Evolutionary conservation across 2,888 invertebrate species (phyloP).

Genomic region (Acanthacorydalis orientalis): DNA sequence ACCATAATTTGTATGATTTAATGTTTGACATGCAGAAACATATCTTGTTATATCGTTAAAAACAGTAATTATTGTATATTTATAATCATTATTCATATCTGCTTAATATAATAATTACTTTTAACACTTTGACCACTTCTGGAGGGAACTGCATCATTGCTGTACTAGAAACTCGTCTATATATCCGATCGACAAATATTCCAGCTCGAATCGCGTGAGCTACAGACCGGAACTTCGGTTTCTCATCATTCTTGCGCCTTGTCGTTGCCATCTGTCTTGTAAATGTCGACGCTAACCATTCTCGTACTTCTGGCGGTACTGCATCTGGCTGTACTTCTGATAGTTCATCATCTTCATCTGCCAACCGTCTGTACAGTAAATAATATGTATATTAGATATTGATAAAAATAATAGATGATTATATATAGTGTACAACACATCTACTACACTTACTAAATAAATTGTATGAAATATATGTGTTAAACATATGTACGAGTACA

Average conservation of each 20-base stretch:
- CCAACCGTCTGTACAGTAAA: conserved; percentile 42
- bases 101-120: conserved; percentile 40
- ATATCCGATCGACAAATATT: conserved; percentile 90
- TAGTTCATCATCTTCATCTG: conserved; percentile 87
- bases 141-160: conserved; percentile 76
- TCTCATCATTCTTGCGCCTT: conserved; percentile 58
- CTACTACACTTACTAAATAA: too few species aligned
- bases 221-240: conserved; percentile 83
- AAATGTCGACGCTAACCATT: conserved; percentile 93
- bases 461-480: too few species aligned
- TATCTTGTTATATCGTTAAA: too few species aligned
- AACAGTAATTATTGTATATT: too few species aligned
- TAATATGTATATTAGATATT: background rate
- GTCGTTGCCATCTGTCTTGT: conserved; percentile 75
- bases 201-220: conserved; percentile 93
- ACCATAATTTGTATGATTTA: too few species aligned
- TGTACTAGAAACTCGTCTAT: conserved; percentile 61
- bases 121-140: conserved; percentile 69
- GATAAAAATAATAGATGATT: too few species aligned
- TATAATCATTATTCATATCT: too few species aligned
- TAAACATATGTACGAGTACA: too few species aligned
- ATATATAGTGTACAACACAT: too few species aligned
- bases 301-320: conserved; percentile 88
- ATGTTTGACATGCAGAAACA: too few species aligned
- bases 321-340: conserved; percentile 94